Conservation (phyloP, 1,140 invertebrate genomes). For the Brachionus angularis region DNA sequence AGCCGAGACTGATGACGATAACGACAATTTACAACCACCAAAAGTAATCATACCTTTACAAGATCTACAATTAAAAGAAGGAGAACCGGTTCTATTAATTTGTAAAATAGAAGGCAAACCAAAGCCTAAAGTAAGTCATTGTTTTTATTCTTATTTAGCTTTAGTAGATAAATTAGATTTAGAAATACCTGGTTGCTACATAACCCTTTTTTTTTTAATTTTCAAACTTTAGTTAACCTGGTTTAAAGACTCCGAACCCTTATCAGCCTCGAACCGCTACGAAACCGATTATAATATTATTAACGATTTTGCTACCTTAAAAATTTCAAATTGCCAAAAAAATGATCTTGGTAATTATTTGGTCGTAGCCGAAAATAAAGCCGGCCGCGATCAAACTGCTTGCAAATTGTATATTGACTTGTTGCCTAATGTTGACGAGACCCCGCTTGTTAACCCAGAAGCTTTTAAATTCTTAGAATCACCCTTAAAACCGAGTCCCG, state of each 20-base stretch:
- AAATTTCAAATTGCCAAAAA: slow-evolving; percentile 17
- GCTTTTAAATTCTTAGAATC: slow-evolving; percentile 35
- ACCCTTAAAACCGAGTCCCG: background rate
- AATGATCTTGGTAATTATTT: slow-evolving; percentile 33
- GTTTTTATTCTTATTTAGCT: background rate
- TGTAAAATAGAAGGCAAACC: slow-evolving; percentile 59
- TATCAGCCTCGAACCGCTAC: slow-evolving; percentile 16
- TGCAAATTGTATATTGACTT: slow-evolving; percentile 21
- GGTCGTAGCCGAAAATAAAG: slow-evolving; percentile 6
- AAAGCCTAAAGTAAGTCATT: slow-evolving; percentile 53
- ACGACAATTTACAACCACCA: slow-evolving; percentile 21
- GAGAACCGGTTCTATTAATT: slow-evolving; percentile 56
- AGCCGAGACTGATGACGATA: slow-evolving; percentile 76
- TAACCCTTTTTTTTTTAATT: background rate
- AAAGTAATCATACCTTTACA: slow-evolving; percentile 32
- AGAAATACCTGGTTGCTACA: background rate
- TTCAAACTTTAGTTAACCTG: slow-evolving; percentile 23
- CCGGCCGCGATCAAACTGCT: background rate
- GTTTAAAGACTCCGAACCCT: slow-evolving; percentile 32
- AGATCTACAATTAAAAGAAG: slow-evolving; percentile 52
- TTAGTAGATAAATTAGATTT: background rate
- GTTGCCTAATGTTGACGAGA: slow-evolving; percentile 38
- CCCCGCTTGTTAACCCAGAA: slow-evolving; percentile 42
- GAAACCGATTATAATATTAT: slow-evolving; percentile 10
- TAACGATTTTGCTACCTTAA: slow-evolving; percentile 1